Percentiles rank a stretch among this genome's conserved stretches.
phyloP scores from a whole-genome alignment of 2,113 vertebrate genomes.

The Orientallactaga bullata region DNA sequence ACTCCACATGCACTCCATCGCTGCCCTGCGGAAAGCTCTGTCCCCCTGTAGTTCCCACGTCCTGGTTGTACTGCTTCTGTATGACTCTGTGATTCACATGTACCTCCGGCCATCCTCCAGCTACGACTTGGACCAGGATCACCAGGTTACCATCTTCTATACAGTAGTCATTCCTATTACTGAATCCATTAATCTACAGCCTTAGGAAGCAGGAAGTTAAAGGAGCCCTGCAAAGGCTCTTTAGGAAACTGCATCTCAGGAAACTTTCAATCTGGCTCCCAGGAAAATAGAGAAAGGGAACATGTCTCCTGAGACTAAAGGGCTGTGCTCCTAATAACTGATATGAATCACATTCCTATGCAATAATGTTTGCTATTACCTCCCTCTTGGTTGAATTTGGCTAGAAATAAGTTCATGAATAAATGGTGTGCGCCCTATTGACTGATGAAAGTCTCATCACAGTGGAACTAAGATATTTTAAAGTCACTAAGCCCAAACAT shows the following conservation, averaged over 20 bases:
- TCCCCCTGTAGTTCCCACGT: constrained; percentile 81
- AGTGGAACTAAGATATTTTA: neutral
- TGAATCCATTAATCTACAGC: constrained; percentile 79
- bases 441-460: neutral
- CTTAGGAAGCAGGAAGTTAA: constrained; percentile 77
- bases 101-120: constrained; percentile 74
- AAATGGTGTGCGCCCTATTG: neutral
- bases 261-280: neutral
- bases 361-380: neutral
- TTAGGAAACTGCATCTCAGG: constrained; percentile 35
- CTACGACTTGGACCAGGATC: constrained; percentile 68
- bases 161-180: constrained; percentile 74
- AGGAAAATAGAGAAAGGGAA: neutral
- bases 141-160: constrained; percentile 77
- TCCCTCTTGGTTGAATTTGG: neutral
- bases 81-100: constrained; percentile 73
- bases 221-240: constrained; percentile 54
- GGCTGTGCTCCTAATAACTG: neutral
- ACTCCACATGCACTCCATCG: constrained; percentile 30
- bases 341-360: neutral
- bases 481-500: neutral
- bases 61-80: constrained; percentile 75
- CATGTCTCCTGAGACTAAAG: neutral
- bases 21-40: constrained; percentile 74
- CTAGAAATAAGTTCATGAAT: neutral